These are phyloP conservation scores for Empidonax alnorum DNA, from an alignment of 2,113 vertebrate genomes.

Conservation along the genomic window DNA sequence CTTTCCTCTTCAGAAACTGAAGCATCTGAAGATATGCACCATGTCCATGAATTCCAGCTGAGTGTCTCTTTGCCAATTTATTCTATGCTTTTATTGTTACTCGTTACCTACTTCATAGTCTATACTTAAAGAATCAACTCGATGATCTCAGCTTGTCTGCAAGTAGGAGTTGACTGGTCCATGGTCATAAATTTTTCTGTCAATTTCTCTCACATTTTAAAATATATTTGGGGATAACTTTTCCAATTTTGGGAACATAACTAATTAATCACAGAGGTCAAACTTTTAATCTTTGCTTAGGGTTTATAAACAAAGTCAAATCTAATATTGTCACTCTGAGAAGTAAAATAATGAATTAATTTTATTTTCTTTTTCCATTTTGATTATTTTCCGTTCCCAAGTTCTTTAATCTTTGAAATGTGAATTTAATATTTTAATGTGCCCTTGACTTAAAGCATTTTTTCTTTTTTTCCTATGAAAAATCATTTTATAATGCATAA, in stretches of 20 bases:
- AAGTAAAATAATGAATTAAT: background rate
- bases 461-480: background rate
- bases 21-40: background rate
- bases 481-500: background rate
- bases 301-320: background rate
- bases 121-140: background rate
- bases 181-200: background rate
- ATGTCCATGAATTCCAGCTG: background rate
- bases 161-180: background rate
- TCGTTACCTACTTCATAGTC: background rate
- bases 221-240: background rate
- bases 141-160: background rate
- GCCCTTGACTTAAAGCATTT: background rate
- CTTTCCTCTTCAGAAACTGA: background rate
- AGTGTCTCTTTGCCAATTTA: background rate
- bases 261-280: background rate
- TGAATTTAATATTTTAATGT: background rate
- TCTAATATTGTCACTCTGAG: background rate
- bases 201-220: background rate
- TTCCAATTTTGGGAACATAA: background rate
- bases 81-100: background rate
- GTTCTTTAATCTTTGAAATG: background rate
- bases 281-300: background rate
- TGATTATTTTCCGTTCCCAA: background rate
- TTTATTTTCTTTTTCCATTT: background rate